A percentile compares a stretch with the other conserved stretches of the same genome.
Conservation (phyloP, 2,797 vertebrate species). For the Peromyscus eremicus region DNA sequence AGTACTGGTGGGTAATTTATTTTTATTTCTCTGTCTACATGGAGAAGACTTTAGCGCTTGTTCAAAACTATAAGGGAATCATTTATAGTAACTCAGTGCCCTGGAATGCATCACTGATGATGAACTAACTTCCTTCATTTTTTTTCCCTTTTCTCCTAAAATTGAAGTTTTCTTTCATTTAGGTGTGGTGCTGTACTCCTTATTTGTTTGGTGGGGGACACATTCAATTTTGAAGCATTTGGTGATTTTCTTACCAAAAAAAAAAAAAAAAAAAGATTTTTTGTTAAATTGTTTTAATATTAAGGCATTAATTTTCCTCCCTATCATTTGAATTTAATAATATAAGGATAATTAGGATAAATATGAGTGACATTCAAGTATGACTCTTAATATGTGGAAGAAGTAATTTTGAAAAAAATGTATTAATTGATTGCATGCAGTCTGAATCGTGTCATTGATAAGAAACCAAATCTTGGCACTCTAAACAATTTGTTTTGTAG, state of each 20-base stretch:
- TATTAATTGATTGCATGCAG: not conserved
- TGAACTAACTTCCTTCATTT: not conserved
- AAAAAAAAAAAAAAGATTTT: conserved; percentile 9
- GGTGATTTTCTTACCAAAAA: not conserved
- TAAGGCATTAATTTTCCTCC: not conserved
- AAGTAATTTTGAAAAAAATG: not conserved
- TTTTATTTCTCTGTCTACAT: not conserved
- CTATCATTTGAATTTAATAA: conserved; percentile 31
- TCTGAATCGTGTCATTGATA: not conserved
- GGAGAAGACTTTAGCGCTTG: not conserved
- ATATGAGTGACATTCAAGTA: not conserved
- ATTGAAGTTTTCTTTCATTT: conserved; percentile 50
- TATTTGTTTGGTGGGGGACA: conserved; percentile 26
- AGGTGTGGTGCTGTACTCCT: not conserved
- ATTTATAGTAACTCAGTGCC: not conserved
- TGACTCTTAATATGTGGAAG: not conserved
- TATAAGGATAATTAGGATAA: conserved; percentile 6
- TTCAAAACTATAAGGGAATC: not conserved
- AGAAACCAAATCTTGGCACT: conserved; percentile 11
- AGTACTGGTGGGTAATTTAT: not conserved
- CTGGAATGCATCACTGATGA: too few relatives aligned
- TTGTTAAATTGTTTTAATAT: conserved; percentile 63
- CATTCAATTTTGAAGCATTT: conserved; percentile 34
- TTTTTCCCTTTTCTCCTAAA: conserved; percentile 43
- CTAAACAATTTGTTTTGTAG: conserved; percentile 18